Conservation (phyloP, 2,113 vertebrate species). For the Eupsittula cactorum region DNA sequence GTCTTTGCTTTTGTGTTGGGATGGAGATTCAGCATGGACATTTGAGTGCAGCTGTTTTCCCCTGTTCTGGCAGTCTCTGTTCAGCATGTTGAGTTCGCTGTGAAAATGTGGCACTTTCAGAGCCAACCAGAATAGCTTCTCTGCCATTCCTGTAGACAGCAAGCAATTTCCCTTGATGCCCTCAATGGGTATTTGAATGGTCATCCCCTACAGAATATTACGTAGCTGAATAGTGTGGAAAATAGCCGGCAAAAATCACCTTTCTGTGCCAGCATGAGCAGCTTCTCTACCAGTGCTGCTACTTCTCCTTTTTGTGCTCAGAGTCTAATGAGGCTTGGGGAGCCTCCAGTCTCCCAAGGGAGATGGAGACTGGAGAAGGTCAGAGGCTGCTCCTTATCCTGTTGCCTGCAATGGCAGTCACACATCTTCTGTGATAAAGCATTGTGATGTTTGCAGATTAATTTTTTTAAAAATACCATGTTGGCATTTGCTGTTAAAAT, state of each 20-base stretch:
- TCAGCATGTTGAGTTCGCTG: neutral
- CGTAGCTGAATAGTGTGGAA: fast-evolving
- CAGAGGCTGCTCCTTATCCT: neutral
- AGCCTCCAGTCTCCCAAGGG: too few species aligned
- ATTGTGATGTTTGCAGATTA: neutral
- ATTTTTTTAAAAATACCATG: neutral
- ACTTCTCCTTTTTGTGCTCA: neutral
- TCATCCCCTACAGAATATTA: neutral
- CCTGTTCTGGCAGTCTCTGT: neutral
- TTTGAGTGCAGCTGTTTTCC: neutral
- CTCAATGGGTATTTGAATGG: neutral
- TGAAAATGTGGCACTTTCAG: neutral
- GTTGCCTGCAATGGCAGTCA: fast-evolving
- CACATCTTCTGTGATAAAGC: neutral
- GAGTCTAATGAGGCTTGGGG: neutral
- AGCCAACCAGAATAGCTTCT: neutral
- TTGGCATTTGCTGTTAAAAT: neutral
- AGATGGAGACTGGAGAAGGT: neutral
- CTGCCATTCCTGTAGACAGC: neutral
- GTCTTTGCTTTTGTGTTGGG: fast-evolving
- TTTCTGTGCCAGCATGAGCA: neutral
- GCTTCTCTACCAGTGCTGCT: neutral
- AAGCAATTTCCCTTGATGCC: neutral
- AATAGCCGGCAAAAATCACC: neutral
- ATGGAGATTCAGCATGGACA: fast-evolving